A percentile compares a stretch with the other conserved stretches of the same genome.
Conservation (phyloP, 92 coral and sea anemone species). For the Palythoa caribaeorum region DNA sequence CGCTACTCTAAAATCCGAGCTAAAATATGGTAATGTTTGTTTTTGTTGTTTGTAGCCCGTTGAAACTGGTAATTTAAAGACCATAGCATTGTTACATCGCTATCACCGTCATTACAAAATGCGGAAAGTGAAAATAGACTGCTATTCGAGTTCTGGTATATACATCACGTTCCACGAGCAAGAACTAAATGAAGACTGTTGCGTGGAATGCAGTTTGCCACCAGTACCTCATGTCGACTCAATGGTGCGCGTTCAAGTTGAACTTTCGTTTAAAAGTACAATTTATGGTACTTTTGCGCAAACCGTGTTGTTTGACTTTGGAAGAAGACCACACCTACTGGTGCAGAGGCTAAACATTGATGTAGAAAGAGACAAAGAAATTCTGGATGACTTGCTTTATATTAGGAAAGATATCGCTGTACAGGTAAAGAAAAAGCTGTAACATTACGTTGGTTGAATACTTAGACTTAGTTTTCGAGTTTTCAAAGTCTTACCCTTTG, state of each 20-base stretch:
- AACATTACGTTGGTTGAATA: neutral
- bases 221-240: neutral
- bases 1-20: too few relatives aligned
- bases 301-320: conserved; percentile 71
- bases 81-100: conserved; percentile 37
- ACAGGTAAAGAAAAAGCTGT: conserved; percentile 3
- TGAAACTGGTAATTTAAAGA: conserved; percentile 19
- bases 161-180: conserved; percentile 6
- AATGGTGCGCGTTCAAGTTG: conserved; percentile 14
- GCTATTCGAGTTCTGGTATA: neutral
- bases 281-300: conserved; percentile 62
- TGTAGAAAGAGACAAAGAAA: conserved; percentile 41
- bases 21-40: too few relatives aligned
- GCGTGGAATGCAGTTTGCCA: neutral
- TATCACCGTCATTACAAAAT: conserved; percentile 32
- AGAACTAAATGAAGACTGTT: conserved; percentile 7
- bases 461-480: neutral
- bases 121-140: neutral
- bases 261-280: conserved; percentile 47
- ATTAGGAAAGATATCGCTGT: conserved; percentile 23
- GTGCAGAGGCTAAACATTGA: conserved; percentile 63
- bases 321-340: conserved; percentile 40
- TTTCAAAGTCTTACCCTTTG: too few relatives aligned
- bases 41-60: conserved; percentile 23
- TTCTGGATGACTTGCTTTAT: conserved; percentile 6